These are phyloP conservation scores for Drymodes brunneopygia DNA, from an alignment of 2,113 vertebrate genomes.

Conservation along the genomic window DNA sequence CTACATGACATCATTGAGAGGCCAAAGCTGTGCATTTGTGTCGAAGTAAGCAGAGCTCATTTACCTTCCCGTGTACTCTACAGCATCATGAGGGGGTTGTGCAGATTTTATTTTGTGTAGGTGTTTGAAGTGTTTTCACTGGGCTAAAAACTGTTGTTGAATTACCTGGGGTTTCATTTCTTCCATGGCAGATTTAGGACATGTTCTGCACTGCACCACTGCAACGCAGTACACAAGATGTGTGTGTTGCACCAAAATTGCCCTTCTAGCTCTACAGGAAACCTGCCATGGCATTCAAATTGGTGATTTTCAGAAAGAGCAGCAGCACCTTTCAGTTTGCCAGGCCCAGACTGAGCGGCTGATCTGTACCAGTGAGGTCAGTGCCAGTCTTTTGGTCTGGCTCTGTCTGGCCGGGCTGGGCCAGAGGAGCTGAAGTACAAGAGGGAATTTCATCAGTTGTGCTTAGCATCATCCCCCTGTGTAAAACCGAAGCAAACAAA, in stretches of 20 bases:
- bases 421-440: not conserved
- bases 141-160: not conserved
- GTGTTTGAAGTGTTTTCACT: not conserved
- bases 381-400: not conserved
- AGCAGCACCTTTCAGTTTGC: not conserved
- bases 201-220: not conserved
- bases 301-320: not conserved
- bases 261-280: not conserved
- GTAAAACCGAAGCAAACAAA: not conserved
- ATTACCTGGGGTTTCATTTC: not conserved
- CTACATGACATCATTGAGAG: not conserved
- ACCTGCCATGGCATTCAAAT: not conserved
- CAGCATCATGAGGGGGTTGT: fast-evolving
- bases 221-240: fast-evolving
- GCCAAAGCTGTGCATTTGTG: not conserved
- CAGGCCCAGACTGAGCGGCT: not conserved
- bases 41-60: not conserved
- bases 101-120: not conserved
- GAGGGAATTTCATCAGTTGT: fast-evolving
- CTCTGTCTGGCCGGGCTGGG: not conserved
- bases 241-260: not conserved
- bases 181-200: not conserved
- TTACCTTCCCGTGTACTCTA: not conserved
- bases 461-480: not conserved
- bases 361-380: not conserved